phyloP scores from a whole-genome alignment of 2,113 vertebrate species.

The Oncorhynchus clarkii region DNA sequence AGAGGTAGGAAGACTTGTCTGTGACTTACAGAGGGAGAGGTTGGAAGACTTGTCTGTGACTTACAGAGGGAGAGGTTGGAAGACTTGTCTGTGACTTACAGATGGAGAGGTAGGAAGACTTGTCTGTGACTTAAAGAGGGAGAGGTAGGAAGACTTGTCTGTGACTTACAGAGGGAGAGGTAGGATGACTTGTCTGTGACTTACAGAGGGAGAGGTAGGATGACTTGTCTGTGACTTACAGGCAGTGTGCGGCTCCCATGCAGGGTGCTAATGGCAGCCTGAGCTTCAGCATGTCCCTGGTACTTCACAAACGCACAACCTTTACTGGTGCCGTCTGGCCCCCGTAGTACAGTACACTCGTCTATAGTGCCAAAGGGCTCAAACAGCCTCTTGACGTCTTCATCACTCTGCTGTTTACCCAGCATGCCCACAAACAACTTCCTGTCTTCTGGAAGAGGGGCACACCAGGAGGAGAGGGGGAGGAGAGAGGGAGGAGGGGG shows the following conservation, averaged over 20 bases:
- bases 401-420: slow-evolving; percentile 92
- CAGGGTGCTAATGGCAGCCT: slow-evolving; percentile 88
- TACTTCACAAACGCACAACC: slow-evolving; percentile 92
- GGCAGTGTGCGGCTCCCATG: slow-evolving; percentile 89
- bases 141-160: background rate
- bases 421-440: slow-evolving; percentile 95
- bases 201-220: background rate
- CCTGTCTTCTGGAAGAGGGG: slow-evolving; percentile 81
- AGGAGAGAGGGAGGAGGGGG: background rate
- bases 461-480: background rate
- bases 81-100: background rate
- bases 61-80: background rate
- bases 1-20: too few species aligned
- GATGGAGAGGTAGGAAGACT: too few species aligned
- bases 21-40: too few species aligned
- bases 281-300: slow-evolving; percentile 87
- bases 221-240: slow-evolving; percentile 60
- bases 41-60: background rate
- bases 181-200: background rate
- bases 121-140: background rate
- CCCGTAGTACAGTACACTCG: slow-evolving; percentile 89
- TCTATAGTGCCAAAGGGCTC: slow-evolving; percentile 90
- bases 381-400: slow-evolving; percentile 89
- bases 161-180: background rate
- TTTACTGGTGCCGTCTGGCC: slow-evolving; percentile 91